Evolutionary conservation across 2,797 vertebrate species (phyloP).

Genomic region (Antennarius maculatus): DNA sequence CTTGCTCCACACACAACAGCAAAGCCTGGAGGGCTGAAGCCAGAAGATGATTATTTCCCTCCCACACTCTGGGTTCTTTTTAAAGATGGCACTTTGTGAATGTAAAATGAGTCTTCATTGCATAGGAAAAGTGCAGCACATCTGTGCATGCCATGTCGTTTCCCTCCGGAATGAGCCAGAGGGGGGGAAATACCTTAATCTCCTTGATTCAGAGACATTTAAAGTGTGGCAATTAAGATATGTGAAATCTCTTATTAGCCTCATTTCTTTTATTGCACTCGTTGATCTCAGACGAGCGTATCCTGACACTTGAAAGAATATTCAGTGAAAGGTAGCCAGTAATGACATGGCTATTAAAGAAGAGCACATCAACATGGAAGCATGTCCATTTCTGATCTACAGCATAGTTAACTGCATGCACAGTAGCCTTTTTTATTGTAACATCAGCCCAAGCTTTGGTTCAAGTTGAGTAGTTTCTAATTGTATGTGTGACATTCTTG

Average conservation of each 20-base stretch:
- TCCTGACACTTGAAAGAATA: constrained; percentile 52
- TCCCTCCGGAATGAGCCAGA: constrained; percentile 49
- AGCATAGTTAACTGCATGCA: constrained; percentile 52
- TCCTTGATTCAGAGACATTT: constrained; percentile 48
- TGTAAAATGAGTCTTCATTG: constrained; percentile 57
- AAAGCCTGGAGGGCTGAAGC: constrained; percentile 42
- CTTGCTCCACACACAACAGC: constrained; percentile 12
- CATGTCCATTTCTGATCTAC: constrained; percentile 53
- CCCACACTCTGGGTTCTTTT: constrained; percentile 45
- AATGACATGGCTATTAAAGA: constrained; percentile 25
- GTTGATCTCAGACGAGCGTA: constrained; percentile 39
- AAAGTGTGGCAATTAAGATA: constrained; percentile 66
- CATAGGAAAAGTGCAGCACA: constrained; percentile 47
- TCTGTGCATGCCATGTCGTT: constrained; percentile 48
- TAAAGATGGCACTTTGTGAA: constrained; percentile 68
- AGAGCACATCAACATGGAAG: constrained; percentile 41
- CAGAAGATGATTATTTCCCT: constrained; percentile 31
- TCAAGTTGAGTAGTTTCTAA: constrained; percentile 23
- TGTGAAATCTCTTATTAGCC: constrained; percentile 51
- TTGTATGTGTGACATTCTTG: constrained; percentile 9
- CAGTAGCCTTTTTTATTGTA: constrained; percentile 54
- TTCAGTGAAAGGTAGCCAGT: constrained; percentile 59
- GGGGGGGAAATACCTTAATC: constrained; percentile 40
- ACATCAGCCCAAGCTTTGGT: constrained; percentile 48
- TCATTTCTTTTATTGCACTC: constrained; percentile 44